Evolutionary conservation across 2,113 vertebrate genomes (phyloP).

Genomic region (Gopherus evgoodei): DNA sequence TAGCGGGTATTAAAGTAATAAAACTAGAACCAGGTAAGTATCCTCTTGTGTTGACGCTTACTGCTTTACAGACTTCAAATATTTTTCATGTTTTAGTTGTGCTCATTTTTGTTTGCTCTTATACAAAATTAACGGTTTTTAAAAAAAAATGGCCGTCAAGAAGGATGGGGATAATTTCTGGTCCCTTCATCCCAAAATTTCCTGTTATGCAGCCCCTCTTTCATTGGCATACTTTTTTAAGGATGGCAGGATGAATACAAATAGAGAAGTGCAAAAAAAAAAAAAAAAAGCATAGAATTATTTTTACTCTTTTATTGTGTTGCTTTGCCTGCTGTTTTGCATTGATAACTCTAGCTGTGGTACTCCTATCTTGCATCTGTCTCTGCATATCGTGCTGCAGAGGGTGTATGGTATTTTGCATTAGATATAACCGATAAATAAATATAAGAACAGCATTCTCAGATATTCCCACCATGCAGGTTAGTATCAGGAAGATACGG

Average conservation of each 20-base stretch:
- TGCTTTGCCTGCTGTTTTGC: background rate
- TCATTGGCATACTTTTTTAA: background rate
- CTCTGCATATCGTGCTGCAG: background rate
- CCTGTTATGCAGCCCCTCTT: background rate
- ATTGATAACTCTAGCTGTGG: background rate
- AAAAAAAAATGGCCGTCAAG: background rate
- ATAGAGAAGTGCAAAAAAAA: background rate
- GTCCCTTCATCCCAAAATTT: background rate
- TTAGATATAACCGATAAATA: background rate
- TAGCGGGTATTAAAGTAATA: constrained; percentile 99
- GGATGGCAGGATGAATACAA: background rate
- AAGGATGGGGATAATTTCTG: background rate
- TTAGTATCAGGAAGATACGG: background rate
- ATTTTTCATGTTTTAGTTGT: background rate
- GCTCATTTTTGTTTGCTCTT: background rate
- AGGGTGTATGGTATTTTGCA: background rate
- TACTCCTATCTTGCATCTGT: background rate
- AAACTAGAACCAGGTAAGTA: constrained; percentile 96
- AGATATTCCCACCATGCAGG: background rate
- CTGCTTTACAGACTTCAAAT: background rate
- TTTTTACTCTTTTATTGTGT: background rate
- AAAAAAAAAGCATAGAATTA: rapidly evolving
- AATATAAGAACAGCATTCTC: background rate
- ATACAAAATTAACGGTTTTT: background rate
- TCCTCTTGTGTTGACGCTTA: background rate